Percentiles rank a stretch among this genome's conserved stretches.
Conservation (phyloP, 37 sponge, comb jelly and placozoan species). For the Amphimedon queenslandica region DNA sequence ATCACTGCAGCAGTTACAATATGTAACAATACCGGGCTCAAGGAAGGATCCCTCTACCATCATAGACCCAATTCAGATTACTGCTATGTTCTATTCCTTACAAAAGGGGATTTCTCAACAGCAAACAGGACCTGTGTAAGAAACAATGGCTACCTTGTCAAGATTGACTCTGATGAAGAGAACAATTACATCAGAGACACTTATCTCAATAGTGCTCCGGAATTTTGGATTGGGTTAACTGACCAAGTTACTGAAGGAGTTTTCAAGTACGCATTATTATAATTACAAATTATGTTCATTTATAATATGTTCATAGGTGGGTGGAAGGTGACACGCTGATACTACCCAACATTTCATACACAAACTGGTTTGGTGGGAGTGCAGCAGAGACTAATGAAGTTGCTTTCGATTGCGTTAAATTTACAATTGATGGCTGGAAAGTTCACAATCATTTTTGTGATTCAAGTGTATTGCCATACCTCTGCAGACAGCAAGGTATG, state of each 20-base stretch:
- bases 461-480: constrained; percentile 18
- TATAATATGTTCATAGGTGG: constrained; percentile 1
- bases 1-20: neutral
- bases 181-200: constrained; percentile 19
- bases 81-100: constrained; percentile 43
- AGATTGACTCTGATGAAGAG: constrained; percentile 27
- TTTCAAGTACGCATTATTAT: constrained; percentile 38
- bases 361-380: constrained; percentile 24
- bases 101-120: constrained; percentile 7
- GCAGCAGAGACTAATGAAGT: constrained; percentile 1
- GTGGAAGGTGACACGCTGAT: neutral
- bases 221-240: constrained; percentile 70
- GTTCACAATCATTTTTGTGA: constrained; percentile 27
- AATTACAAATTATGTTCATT: neutral
- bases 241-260: constrained; percentile 49
- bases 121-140: constrained; percentile 40
- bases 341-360: constrained; percentile 8
- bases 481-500: constrained; percentile 55
- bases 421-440: constrained; percentile 39
- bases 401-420: constrained; percentile 51
- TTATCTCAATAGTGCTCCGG: neutral
- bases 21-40: constrained; percentile 1
- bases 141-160: constrained; percentile 24
- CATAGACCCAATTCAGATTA: neutral
- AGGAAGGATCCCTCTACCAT: neutral